These are phyloP conservation scores for Poicephalus meyeri DNA, from an alignment of 2,113 vertebrate genomes.

Conservation along the genomic window DNA sequence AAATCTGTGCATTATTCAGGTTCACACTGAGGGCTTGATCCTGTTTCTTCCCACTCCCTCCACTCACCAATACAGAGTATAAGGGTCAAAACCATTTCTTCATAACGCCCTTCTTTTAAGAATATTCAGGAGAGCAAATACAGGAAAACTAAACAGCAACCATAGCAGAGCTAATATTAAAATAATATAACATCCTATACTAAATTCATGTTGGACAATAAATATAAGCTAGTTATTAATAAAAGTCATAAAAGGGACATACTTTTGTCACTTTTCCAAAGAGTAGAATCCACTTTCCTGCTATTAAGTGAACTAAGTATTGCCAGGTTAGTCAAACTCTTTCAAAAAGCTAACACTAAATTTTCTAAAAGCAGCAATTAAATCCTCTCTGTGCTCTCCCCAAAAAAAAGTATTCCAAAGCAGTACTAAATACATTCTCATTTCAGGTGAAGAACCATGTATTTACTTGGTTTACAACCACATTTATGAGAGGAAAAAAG, in stretches of 20 bases:
- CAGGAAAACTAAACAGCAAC: not conserved
- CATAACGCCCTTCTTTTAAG: not conserved
- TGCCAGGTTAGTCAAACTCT: not conserved
- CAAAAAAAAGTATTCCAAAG: not conserved
- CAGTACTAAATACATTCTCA: not conserved
- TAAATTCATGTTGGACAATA: not conserved
- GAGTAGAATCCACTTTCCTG: not conserved
- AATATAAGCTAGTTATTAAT: not conserved
- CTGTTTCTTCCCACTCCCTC: not conserved
- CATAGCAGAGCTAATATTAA: not conserved
- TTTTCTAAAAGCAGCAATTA: not conserved
- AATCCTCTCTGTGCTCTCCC: not conserved
- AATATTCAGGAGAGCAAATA: not conserved
- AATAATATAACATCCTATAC: not conserved
- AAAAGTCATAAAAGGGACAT: not conserved
- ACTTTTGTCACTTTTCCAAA: not conserved
- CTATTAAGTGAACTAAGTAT: not conserved
- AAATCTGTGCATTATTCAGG: not conserved
- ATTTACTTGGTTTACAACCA: not conserved
- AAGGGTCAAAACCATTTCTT: not conserved
- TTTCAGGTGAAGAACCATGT: not conserved
- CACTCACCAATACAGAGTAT: too few species aligned
- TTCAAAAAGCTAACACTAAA: not conserved
- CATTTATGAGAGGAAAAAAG: not conserved
- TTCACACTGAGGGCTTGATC: not conserved